Evolutionary conservation across 92 coral and sea anemone species (phyloP).

Genomic region (Chrysogorgia sp.): DNA sequence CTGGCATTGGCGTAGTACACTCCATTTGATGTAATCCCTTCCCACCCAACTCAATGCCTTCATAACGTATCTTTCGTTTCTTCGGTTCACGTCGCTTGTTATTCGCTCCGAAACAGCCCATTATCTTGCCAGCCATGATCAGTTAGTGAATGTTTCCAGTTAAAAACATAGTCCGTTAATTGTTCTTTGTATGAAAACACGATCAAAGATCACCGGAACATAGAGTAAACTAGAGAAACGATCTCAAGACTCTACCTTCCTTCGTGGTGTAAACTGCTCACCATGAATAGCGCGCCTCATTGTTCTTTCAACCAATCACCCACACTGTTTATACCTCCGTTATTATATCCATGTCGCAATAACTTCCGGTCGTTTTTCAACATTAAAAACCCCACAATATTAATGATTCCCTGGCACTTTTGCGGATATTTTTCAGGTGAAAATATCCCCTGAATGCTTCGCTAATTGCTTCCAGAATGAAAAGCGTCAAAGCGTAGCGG

Average conservation of each 20-base stretch:
- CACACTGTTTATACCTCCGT: not conserved
- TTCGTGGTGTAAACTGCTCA: not conserved
- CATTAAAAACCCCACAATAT: not conserved
- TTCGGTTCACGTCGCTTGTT: slow-evolving; percentile 61
- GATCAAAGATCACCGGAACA: slow-evolving; percentile 26
- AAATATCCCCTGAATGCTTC: too few relatives aligned
- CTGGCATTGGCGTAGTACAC: slow-evolving; percentile 95
- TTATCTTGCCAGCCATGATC: slow-evolving; percentile 83
- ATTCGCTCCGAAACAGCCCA: slow-evolving; percentile 96
- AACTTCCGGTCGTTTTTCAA: not conserved
- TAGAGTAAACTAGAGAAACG: slow-evolving; percentile 1
- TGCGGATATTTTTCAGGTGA: too few relatives aligned
- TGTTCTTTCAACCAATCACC: slow-evolving; percentile 45
- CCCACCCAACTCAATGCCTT: slow-evolving; percentile 82
- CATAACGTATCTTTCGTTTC: slow-evolving; percentile 94
- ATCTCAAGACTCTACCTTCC: not conserved
- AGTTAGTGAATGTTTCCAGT: slow-evolving; percentile 50
- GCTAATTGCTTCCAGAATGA: too few relatives aligned
- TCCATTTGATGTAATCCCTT: slow-evolving; percentile 83
- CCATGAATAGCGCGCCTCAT: slow-evolving; percentile 50
- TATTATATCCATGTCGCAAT: slow-evolving; percentile 3
- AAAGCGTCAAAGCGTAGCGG: too few relatives aligned
- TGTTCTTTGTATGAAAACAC: not conserved
- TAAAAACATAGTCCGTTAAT: slow-evolving; percentile 56
- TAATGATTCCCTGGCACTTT: too few relatives aligned